Evolutionary conservation across 2,113 vertebrate genomes (phyloP), one percentile per base, ranked within the genome.

Genomic region (Microcebus tavaratra): DNA sequence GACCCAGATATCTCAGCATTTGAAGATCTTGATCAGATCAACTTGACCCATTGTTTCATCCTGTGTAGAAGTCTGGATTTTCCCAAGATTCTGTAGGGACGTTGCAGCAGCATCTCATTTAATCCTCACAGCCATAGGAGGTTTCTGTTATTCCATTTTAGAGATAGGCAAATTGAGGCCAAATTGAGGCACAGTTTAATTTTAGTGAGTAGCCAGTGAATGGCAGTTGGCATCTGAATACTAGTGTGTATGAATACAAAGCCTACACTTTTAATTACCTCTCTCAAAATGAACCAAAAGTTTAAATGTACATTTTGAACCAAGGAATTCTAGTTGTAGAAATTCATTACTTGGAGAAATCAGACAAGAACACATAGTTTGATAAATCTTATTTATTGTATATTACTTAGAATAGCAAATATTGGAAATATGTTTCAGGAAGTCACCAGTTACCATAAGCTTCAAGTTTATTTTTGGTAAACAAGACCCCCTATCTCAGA

Each of bases 331-430:
- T 31, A 59, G 23, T 50, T 86, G 48, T 45, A 39, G 88, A 83
- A 68, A 92, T 94, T 82, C 31, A 72, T 75, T 36, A 96, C 27
- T 36, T 34, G 23, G 78, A 95, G 34, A 89, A 53, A 94, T 34
- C 65, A 88, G 65, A 88, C 31, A 94, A 84, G 25, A 95, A 83
- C 31, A 96, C n/a, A 31, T 1, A 36, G 8, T 27, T 65, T 86
- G 31, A 79, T 45, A n/a, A 3, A 14, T n/a, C 42, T 84, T 18
- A 85, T 23, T 85, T 61, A 70, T 10, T 85, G 34, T 6, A 78
- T 21, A 68, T 6, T 88, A 9, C 45, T 85, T 76, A 59, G 2
- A 78, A 72, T 2, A 59, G 50, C 39, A 88, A 95, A 68, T 13
- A 81, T 1, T 67, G 12, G 61, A 63, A 76, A 81, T 68, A 89